Evolutionary conservation across 2,888 invertebrate species (phyloP).

Genomic region (Archaeoteleia sp.): DNA sequence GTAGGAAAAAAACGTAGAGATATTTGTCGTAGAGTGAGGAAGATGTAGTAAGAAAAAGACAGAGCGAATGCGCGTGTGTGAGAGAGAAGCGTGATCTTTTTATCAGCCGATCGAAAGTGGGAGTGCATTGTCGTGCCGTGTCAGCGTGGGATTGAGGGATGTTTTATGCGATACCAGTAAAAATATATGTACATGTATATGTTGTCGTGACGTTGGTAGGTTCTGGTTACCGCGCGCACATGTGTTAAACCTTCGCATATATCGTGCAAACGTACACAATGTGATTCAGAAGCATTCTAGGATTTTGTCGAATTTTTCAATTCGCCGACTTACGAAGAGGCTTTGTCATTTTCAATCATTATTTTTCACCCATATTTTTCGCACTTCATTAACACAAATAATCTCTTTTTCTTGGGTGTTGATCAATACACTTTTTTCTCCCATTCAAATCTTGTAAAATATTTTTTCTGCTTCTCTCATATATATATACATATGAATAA

Average conservation of each 20-base stretch:
- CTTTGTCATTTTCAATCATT: neutral
- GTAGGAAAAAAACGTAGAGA: slow-evolving; percentile 42
- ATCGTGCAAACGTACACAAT: slow-evolving; percentile 52
- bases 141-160: slow-evolving; percentile 51
- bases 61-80: slow-evolving; percentile 20
- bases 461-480: no score
- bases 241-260: slow-evolving; percentile 50
- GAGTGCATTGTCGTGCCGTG: slow-evolving; percentile 40
- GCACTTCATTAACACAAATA: no score
- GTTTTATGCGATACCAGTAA: slow-evolving; percentile 49
- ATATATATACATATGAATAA: no score
- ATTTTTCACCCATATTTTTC: no score
- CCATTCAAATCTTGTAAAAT: no score
- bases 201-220: slow-evolving; percentile 59
- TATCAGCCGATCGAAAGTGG: slow-evolving; percentile 35
- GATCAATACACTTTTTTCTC: no score
- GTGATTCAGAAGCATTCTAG: slow-evolving; percentile 34
- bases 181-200: slow-evolving; percentile 34
- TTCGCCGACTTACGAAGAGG: neutral
- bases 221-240: slow-evolving; percentile 56
- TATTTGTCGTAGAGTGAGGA: slow-evolving; percentile 46
- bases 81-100: slow-evolving; percentile 33
- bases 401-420: no score
- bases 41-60: slow-evolving; percentile 29
- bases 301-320: no score